A percentile compares a stretch with the other conserved stretches of the same genome.
phyloP scores from a whole-genome alignment of 37 sponge, comb jelly and placozoan genomes.

The Corticium candelabrum region DNA sequence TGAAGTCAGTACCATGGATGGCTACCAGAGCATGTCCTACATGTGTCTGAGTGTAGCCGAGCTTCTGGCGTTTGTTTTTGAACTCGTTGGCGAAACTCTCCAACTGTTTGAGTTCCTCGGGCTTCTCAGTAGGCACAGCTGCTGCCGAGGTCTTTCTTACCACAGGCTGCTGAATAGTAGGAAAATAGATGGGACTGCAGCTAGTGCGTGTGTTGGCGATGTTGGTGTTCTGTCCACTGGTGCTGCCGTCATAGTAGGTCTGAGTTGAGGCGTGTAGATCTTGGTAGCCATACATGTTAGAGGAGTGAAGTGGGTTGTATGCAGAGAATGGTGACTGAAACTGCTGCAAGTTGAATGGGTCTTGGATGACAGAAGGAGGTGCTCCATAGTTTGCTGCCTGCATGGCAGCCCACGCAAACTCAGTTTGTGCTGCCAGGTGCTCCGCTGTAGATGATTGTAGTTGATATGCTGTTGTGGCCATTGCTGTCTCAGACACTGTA shows the following conservation, averaged over 20 bases:
- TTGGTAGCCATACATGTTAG: neutral
- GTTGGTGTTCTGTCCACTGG: neutral
- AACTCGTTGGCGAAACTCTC: slow-evolving; percentile 82
- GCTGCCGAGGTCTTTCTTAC: neutral
- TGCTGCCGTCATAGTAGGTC: neutral
- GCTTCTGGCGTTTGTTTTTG: slow-evolving; percentile 74
- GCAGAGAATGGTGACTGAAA: neutral
- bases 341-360: slow-evolving; percentile 2
- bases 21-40: slow-evolving; percentile 91
- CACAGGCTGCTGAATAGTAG: neutral
- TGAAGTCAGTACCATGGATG: slow-evolving; percentile 90
- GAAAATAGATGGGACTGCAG: neutral
- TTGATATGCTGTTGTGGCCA: no score
- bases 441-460: no score
- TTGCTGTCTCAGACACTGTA: no score
- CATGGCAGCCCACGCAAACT: no score
- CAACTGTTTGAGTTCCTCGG: slow-evolving; percentile 72
- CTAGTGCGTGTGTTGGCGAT: neutral
- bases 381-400: neutral
- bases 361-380: neutral
- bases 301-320: neutral
- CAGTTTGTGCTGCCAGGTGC: no score
- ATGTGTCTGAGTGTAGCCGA: slow-evolving; percentile 94
- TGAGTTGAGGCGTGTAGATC: neutral
- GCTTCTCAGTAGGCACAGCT: slow-evolving; percentile 27